Base-by-base conservation (phyloP, 2,888 invertebrate genomes). In the Melitaea athalia region DNA sequence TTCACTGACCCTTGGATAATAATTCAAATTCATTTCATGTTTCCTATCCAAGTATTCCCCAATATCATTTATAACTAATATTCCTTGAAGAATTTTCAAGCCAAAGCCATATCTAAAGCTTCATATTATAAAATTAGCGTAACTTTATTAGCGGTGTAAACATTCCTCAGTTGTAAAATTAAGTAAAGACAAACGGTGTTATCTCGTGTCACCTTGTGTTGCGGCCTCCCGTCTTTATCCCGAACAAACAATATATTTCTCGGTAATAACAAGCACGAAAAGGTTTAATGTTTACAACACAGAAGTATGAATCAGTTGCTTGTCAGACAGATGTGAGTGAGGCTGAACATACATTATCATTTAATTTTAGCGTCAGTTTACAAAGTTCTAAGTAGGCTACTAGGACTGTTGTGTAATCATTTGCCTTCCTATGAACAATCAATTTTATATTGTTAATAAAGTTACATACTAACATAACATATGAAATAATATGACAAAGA, bases 1-100 rank as follows among this genome's bases (percentile, higher is more conserved):
- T 67, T 67, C 67, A 67, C 38, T 61, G 45, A 67, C 62, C 67
- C 61, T 42, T 42, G 24, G 24, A 24, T 24, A 24, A 24, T 24
- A 24, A 24, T 24, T 24, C 24, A 24, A 24, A 24, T 24, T 24
- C 24, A 24, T 24, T 24, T 24, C 24, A 24, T 24, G 24, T 24
- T 17, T 3, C 5, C 4, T 38, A 38, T 38, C 8, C 38, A 38
- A 38, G 8, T 38, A 8, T 8, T 38, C 38, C 5, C 5, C 6
- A 38, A 38, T 38, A 38, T 38, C n/a, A 38, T 38, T 38, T 38
- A 38, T 5, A 38, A 38, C 5, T 3, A 38, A 38, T 38, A 3
- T 38, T 38, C 8, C 38, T 38, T 38, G 38, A 38, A 38, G 38
- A 38, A 38, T 38, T 38, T 38, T 5, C 8, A 38, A 38, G 38